phyloP scores from a whole-genome alignment of 2,888 invertebrate genomes.

The Arctia plantaginis region DNA sequence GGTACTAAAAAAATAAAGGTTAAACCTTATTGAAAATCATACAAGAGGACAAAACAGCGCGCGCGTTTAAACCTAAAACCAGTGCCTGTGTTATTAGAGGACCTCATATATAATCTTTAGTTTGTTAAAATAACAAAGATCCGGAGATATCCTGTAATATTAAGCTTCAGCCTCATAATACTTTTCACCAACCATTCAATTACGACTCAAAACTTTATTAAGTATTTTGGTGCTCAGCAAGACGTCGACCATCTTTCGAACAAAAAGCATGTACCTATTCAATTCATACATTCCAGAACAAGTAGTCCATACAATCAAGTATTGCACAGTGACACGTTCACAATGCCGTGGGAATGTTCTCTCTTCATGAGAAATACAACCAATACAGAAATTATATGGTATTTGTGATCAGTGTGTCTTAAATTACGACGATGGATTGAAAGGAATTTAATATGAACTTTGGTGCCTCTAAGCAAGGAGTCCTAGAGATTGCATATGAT shows the following conservation, averaged over 20 bases:
- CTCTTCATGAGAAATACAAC: constrained; percentile 38
- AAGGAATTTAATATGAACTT: constrained; percentile 1
- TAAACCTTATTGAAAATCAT: no score
- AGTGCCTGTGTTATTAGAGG: neutral
- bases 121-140: no score
- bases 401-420: constrained; percentile 34
- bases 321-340: constrained; percentile 48
- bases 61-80: neutral
- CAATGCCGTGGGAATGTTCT: constrained; percentile 53
- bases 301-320: constrained; percentile 38
- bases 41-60: neutral
- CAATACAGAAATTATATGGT: constrained; percentile 23
- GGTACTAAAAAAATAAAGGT: no score
- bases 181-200: neutral
- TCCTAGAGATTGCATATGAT: no score
- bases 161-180: neutral
- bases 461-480: neutral
- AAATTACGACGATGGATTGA: constrained; percentile 20
- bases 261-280: constrained; percentile 5
- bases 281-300: constrained; percentile 21
- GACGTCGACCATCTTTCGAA: neutral
- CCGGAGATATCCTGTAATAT: neutral
- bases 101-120: neutral
- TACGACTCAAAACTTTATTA: neutral
- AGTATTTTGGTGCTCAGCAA: neutral